Evolutionary conservation across 1,140 invertebrate species (phyloP).

Genomic region (Drosophila sturtevanti): DNA sequence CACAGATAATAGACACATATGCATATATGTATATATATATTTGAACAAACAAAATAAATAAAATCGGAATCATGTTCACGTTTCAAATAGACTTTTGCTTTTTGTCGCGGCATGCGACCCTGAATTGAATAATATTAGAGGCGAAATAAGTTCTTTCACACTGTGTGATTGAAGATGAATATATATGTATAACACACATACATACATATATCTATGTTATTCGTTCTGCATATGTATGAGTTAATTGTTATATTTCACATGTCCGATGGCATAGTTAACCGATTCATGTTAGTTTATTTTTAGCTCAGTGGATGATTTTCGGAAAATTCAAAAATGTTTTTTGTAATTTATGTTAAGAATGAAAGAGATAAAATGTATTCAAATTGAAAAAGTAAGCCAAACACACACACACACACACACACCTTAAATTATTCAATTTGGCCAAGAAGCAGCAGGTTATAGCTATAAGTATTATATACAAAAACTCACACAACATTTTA

Average conservation of each 20-base stretch:
- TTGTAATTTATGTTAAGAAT: neutral
- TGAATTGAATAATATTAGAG: conserved; percentile 33
- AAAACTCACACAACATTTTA: neutral
- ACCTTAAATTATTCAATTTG: neutral
- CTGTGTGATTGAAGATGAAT: conserved; percentile 59
- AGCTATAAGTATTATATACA: neutral
- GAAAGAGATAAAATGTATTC: neutral
- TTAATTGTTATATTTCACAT: conserved; percentile 47
- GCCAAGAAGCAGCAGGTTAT: neutral
- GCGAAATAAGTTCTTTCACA: conserved; percentile 60
- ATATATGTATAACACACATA: conserved; percentile 23
- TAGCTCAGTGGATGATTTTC: conserved; percentile 12
- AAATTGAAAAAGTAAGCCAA: neutral
- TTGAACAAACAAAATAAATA: neutral
- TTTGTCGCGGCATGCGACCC: conserved; percentile 62
- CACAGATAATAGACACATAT: neutral
- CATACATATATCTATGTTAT: conserved; percentile 11
- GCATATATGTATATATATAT: conserved; percentile 33
- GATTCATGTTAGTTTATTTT: conserved; percentile 32
- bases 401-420: neutral
- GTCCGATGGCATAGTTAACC: conserved; percentile 28
- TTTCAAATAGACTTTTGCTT: conserved; percentile 67
- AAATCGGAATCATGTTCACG: conserved; percentile 20
- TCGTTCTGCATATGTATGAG: conserved; percentile 35
- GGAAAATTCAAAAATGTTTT: neutral